Evolutionary conservation across 2,888 invertebrate genomes (phyloP).

Genomic region (Boloria euphrosyne): DNA sequence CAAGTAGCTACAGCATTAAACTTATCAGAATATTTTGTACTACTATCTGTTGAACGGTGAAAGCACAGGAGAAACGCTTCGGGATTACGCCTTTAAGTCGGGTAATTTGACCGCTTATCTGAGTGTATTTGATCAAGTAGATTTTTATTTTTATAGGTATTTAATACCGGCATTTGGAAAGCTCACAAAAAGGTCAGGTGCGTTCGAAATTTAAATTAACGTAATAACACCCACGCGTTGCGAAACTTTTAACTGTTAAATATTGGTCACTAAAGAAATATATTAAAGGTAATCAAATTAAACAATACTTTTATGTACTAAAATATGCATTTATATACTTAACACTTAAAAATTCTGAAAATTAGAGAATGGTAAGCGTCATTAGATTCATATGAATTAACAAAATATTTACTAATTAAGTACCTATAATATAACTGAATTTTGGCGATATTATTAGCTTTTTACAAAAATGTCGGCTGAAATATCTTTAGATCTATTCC

Average conservation of each 20-base stretch:
- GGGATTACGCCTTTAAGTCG: conserved; percentile 46
- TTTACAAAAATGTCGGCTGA: too few species aligned
- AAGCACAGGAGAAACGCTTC: conserved; percentile 56
- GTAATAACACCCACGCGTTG: conserved; percentile 18
- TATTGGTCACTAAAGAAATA: neutral
- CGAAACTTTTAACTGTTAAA: conserved; percentile 15
- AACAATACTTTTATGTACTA: too few species aligned
- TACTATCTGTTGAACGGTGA: conserved; percentile 56
- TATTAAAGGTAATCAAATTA: too few species aligned
- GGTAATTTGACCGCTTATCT: conserved; percentile 54
- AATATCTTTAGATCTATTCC: too few species aligned
- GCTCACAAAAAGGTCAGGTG: conserved; percentile 22
- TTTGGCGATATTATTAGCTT: too few species aligned
- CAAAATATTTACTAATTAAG: too few species aligned
- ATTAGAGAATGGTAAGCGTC: too few species aligned
- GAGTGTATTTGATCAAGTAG: conserved; percentile 38
- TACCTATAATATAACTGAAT: too few species aligned
- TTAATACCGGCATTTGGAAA: conserved; percentile 27
- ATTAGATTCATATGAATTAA: too few species aligned
- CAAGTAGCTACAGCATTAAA: conserved; percentile 39
- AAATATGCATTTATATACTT: too few species aligned
- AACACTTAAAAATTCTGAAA: too few species aligned
- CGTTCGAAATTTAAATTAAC: conserved; percentile 26
- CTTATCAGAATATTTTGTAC: conserved; percentile 48
- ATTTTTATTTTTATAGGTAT: conserved; percentile 45